Percentiles rank a stretch among this genome's conserved stretches.
Evolutionary conservation across 2,888 invertebrate genomes (phyloP).

Genomic region (Alentia gelatinosa): DNA sequence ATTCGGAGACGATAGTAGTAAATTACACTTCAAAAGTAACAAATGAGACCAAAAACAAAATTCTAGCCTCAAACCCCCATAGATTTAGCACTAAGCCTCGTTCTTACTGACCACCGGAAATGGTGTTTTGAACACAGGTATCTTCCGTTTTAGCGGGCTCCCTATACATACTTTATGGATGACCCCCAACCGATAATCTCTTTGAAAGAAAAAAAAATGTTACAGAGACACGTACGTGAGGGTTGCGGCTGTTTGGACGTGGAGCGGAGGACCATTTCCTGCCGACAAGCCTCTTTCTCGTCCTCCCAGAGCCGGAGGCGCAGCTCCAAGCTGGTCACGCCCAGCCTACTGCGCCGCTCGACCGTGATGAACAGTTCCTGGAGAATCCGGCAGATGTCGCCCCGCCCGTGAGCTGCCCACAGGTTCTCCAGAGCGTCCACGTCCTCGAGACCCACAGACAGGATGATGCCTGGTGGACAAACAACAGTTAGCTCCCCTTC

Average conservation of each 20-base stretch:
- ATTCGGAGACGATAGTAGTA: no score
- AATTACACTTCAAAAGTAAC: no score
- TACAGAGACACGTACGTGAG: conserved; percentile 66
- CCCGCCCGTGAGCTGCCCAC: conserved; percentile 66
- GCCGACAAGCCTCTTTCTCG: conserved; percentile 69
- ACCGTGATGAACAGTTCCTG: conserved; percentile 69
- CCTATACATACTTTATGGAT: no score
- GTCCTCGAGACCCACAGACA: conserved; percentile 71
- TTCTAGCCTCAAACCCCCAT: no score
- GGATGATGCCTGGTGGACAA: conserved; percentile 72
- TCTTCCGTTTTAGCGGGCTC: no score
- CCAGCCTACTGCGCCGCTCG: conserved; percentile 64
- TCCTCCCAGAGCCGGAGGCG: conserved; percentile 73
- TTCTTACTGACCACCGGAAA: no score
- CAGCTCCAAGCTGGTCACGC: conserved; percentile 66
- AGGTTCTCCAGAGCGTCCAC: conserved; percentile 67
- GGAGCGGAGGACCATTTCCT: conserved; percentile 63
- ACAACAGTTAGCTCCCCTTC: no score
- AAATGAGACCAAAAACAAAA: no score
- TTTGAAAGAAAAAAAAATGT: no score
- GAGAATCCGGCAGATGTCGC: conserved; percentile 66
- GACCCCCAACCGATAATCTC: no score
- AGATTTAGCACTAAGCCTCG: no score
- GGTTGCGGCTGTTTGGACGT: conserved; percentile 53
- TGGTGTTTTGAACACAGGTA: no score